These are phyloP conservation scores for Silvanus unidentatus DNA, from an alignment of 2,888 invertebrate species.

Conservation along the genomic window DNA sequence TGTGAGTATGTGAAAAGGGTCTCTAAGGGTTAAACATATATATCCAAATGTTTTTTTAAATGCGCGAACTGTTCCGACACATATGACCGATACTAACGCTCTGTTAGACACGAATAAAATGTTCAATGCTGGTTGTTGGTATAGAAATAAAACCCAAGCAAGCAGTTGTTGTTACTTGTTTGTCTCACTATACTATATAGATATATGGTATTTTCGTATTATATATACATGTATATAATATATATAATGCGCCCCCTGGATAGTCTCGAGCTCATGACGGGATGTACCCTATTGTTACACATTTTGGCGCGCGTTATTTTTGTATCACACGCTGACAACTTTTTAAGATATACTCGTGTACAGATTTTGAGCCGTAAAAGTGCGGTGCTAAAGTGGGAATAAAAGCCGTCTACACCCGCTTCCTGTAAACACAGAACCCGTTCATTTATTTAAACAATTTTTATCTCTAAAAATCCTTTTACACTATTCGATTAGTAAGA, in stretches of 20 bases:
- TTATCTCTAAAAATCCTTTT: no score
- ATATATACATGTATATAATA: no score
- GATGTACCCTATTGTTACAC: slow-evolving; percentile 18
- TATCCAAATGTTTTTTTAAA: slow-evolving; percentile 15
- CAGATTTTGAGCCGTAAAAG: no score
- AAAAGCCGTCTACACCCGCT: no score
- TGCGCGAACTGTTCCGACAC: slow-evolving; percentile 18
- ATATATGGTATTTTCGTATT: no score
- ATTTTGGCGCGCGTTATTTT: not conserved
- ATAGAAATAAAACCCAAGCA: slow-evolving; percentile 1
- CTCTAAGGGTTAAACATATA: slow-evolving; percentile 28
- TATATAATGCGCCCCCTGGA: slow-evolving; percentile 37
- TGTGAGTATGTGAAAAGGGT: slow-evolving; percentile 15
- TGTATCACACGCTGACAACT: no score
- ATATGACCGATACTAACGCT: slow-evolving; percentile 28
- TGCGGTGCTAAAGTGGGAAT: no score
- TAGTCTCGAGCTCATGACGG: slow-evolving; percentile 28
- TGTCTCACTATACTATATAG: slow-evolving; percentile 21
- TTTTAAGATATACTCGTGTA: no score
- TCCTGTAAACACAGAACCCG: no score
- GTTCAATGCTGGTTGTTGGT: slow-evolving; percentile 13
- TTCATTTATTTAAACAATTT: no score
- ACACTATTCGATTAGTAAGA: no score
- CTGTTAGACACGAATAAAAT: slow-evolving; percentile 27
- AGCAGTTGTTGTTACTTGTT: slow-evolving; percentile 1